phyloP scores from a whole-genome alignment of 2,888 invertebrate genomes.

The Monopis laevigella region DNA sequence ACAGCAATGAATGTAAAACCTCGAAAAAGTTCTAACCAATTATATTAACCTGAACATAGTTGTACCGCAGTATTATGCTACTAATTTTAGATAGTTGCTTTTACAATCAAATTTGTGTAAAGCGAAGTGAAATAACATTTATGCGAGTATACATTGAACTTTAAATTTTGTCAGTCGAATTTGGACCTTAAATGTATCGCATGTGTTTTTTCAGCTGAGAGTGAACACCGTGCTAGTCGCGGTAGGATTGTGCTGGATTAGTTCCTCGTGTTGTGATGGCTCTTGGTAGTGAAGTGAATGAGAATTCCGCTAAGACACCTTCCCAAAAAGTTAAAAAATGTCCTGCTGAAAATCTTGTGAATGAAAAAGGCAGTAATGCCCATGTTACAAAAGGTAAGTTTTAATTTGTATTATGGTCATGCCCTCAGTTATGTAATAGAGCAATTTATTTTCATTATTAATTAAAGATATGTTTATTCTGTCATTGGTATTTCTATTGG shows the following conservation, averaged over 20 bases:
- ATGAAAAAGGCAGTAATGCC: slow-evolving; percentile 47
- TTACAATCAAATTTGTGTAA: neutral
- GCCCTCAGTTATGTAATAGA: slow-evolving; percentile 61
- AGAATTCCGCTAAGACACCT: slow-evolving; percentile 55
- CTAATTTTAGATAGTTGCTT: neutral
- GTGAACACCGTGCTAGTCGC: slow-evolving; percentile 48
- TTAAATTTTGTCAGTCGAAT: slow-evolving; percentile 41
- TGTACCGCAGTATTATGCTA: neutral
- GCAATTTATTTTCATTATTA: slow-evolving; percentile 4
- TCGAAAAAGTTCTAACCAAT: neutral
- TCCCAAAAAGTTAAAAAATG: slow-evolving; percentile 63
- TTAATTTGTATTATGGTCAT: slow-evolving; percentile 35
- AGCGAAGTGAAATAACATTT: slow-evolving; percentile 17
- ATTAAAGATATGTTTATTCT: too few relatives aligned
- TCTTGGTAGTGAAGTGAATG: slow-evolving; percentile 68
- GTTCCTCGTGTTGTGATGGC: slow-evolving; percentile 67
- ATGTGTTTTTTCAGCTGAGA: slow-evolving; percentile 62
- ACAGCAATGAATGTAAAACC: neutral
- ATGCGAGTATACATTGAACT: slow-evolving; percentile 25
- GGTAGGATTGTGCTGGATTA: slow-evolving; percentile 39
- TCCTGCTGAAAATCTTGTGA: slow-evolving; percentile 46
- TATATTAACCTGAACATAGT: slow-evolving; percentile 1
- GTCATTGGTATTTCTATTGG: too few relatives aligned
- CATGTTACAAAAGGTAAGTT: slow-evolving; percentile 59
- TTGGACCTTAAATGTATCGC: slow-evolving; percentile 59